A percentile compares a stretch with the other conserved stretches of the same genome.
These are phyloP conservation scores for Spisula subtruncata DNA, from an alignment of 2,888 invertebrate genomes.

Conservation along the genomic window DNA sequence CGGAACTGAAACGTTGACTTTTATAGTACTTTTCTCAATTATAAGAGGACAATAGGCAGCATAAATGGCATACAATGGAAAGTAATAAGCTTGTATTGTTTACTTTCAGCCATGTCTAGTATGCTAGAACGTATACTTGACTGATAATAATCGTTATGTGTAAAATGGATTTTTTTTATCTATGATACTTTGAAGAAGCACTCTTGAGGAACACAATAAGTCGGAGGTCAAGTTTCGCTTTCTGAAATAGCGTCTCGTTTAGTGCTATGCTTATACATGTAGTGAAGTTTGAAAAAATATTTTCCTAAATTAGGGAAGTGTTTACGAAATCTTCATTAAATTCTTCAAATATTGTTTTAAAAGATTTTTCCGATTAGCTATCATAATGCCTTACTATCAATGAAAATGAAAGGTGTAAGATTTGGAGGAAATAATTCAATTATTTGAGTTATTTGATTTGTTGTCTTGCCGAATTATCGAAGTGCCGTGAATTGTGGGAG, in stretches of 20 bases:
- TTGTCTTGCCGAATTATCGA: not conserved
- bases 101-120: conserved; percentile 16
- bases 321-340: too few relatives aligned
- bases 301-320: not conserved
- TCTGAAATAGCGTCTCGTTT: not conserved
- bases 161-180: conserved; percentile 8
- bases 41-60: not conserved
- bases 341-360: too few relatives aligned
- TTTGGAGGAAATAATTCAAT: not conserved
- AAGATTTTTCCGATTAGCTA: too few relatives aligned
- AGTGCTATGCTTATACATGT: not conserved
- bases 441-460: too few relatives aligned
- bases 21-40: not conserved
- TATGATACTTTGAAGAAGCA: not conserved
- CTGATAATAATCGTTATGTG: not conserved
- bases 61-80: not conserved
- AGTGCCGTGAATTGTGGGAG: not conserved
- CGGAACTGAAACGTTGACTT: conserved; percentile 8
- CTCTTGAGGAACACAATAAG: not conserved
- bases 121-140: conserved; percentile 1
- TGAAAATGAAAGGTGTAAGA: not conserved
- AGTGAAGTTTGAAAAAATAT: not conserved
- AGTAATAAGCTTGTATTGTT: not conserved
- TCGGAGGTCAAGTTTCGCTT: not conserved
- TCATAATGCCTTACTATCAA: not conserved